Conservation (phyloP, 2,888 invertebrate genomes). For the Agonopterix alstromeriana region DNA sequence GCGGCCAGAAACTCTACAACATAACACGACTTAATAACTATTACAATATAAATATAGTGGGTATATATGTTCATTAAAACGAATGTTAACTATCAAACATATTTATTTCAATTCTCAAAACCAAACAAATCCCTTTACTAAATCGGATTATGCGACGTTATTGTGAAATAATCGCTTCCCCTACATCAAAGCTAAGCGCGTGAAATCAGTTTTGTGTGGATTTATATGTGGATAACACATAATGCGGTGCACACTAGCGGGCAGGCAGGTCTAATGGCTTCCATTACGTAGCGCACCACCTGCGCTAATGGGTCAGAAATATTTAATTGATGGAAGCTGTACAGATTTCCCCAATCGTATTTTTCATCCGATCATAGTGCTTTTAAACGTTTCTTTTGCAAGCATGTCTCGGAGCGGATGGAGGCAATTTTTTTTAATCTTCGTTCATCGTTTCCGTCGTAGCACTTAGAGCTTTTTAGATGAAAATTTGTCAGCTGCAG, state of each 20-base stretch:
- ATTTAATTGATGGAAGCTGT: conserved; percentile 66
- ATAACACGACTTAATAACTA: too few species aligned
- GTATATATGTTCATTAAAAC: too few species aligned
- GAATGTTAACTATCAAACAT: too few species aligned
- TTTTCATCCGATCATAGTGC: conserved; percentile 49
- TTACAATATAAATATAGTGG: too few species aligned
- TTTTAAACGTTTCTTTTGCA: conserved; percentile 17
- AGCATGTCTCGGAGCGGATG: neutral
- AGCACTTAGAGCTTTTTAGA: neutral
- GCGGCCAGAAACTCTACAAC: too few species aligned
- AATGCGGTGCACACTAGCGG: conserved; percentile 33
- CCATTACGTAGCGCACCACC: conserved; percentile 67
- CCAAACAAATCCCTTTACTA: too few species aligned
- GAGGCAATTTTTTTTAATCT: neutral
- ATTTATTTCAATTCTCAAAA: too few species aligned
- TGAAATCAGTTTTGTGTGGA: conserved; percentile 31
- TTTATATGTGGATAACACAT: conserved; percentile 41
- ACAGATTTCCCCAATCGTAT: conserved; percentile 51
- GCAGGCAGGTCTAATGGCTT: conserved; percentile 57
- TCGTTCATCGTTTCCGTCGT: neutral
- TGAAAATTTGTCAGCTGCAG: neutral
- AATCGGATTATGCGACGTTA: too few species aligned
- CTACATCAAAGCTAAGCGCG: conserved; percentile 7
- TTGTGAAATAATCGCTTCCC: too few species aligned
- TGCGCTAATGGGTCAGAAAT: conserved; percentile 71